Base-by-base conservation (phyloP, 2,888 invertebrate species). In the Apeira syringaria region DNA sequence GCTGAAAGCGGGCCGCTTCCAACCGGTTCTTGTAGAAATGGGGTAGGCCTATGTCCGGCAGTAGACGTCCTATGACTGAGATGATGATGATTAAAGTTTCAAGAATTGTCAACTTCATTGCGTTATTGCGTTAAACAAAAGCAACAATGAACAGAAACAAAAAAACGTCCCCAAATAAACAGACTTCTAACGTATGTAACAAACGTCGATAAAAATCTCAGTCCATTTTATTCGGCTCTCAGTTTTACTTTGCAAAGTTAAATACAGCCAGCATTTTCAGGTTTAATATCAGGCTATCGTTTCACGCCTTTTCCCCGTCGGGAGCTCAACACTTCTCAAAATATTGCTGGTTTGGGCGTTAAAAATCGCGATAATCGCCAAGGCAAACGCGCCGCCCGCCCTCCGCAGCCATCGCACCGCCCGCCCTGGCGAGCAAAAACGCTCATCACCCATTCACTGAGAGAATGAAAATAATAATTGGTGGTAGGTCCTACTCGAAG, bases 351-450 rank as follows among this genome's bases (percentile, higher is more conserved):
- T 43, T 55, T 59, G 42, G 50, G 67, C 57, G 66, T 56, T 58
- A 52, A 56, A 61, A 64, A 67, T 65, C 61, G 68, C 56, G 62
- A 68, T 73, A 57, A 70, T 70, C 68, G 55, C 61, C 48, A 55
- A 59, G 49, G 60, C 65, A 64, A 68, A 68, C 64, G 55, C 53
- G 39, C 46, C 30, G 37, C 39, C 31, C 25, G 24, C 24, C 24
- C 24, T 9, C 4, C 24, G 9, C 24, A 8, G 2, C 9, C 35
- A 28, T 17, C 37, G 27, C 47, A 28, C 43, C 26, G 40, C 32
- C 27, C 28, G 43, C 43, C 25, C 22, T n/a, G 9, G 26, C 28
- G 24, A n/a, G 33, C 22, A 39, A 49, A 40, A 35, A 46, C 27
- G 27, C 46, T 51, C 45, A 50, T 49, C 34, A 49, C 42, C 47